phyloP scores from a whole-genome alignment of 2,888 invertebrate genomes.

The Conomelus anceps region DNA sequence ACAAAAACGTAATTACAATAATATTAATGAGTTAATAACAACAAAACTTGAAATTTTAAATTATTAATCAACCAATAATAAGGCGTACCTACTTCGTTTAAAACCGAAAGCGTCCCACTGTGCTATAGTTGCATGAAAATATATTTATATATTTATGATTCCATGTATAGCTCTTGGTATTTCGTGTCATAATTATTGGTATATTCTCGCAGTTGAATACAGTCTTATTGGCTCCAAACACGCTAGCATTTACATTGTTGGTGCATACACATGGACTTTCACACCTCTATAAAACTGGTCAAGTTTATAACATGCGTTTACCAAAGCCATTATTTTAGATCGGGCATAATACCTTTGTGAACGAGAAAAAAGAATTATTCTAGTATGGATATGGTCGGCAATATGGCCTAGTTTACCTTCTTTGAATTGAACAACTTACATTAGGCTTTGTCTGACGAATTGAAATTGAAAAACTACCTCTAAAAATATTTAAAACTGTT shows the following conservation, averaged over 20 bases:
- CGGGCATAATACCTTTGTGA: background rate
- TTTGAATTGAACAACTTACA: no score
- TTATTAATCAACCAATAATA: no score
- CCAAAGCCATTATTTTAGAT: background rate
- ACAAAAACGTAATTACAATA: no score
- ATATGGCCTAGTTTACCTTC: no score
- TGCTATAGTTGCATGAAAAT: background rate
- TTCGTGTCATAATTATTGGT: background rate
- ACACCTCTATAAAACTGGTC: background rate
- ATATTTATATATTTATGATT: background rate
- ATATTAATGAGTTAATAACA: no score
- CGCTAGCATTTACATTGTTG: background rate
- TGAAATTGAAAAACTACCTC: no score
- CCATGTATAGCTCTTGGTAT: background rate
- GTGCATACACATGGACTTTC: background rate
- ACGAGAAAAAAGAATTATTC: background rate
- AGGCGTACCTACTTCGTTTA: no score
- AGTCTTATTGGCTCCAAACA: background rate
- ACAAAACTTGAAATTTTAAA: no score
- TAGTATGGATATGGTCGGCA: no score
- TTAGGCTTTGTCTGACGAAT: no score
- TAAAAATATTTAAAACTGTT: no score
- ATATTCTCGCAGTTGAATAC: background rate
- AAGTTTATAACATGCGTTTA: background rate
- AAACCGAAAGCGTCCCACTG: background rate